Percentiles rank a stretch among this genome's conserved stretches.
Evolutionary conservation across 2,888 invertebrate species (phyloP).

Genomic region (Hymenopus coronatus): DNA sequence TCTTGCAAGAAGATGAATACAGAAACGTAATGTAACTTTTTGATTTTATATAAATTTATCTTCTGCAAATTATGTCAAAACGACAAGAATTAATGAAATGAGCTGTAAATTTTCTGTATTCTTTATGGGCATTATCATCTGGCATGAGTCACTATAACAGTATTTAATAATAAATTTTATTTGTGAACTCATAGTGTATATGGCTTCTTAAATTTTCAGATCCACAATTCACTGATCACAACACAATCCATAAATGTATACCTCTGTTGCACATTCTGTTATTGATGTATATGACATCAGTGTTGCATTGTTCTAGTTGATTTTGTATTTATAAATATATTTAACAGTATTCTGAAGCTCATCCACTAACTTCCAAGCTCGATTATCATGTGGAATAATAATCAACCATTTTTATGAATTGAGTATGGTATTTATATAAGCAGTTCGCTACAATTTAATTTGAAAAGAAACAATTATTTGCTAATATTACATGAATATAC

Average conservation of each 20-base stretch:
- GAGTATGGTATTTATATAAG: neutral
- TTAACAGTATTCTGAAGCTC: neutral
- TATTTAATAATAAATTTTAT: neutral
- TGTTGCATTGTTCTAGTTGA: neutral
- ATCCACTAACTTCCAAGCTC: neutral
- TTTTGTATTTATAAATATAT: neutral
- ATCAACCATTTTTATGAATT: neutral
- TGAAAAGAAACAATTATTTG: neutral
- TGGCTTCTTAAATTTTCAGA: neutral
- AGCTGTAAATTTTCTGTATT: neutral
- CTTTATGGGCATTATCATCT: neutral
- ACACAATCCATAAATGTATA: neutral
- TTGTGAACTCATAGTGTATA: neutral
- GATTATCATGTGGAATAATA: neutral
- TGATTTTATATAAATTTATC: neutral
- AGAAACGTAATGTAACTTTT: neutral
- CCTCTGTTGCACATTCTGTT: neutral
- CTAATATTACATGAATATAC: neutral
- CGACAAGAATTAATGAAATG: neutral
- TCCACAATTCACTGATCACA: neutral
- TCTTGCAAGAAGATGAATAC: neutral
- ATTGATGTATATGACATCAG: neutral
- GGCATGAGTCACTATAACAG: neutral
- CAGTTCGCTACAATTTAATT: neutral
- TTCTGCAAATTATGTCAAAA: neutral